A percentile compares a stretch with the other conserved stretches of the same genome.
Evolutionary conservation across 1,140 invertebrate genomes (phyloP).

Genomic region (Holotrichia oblita): DNA sequence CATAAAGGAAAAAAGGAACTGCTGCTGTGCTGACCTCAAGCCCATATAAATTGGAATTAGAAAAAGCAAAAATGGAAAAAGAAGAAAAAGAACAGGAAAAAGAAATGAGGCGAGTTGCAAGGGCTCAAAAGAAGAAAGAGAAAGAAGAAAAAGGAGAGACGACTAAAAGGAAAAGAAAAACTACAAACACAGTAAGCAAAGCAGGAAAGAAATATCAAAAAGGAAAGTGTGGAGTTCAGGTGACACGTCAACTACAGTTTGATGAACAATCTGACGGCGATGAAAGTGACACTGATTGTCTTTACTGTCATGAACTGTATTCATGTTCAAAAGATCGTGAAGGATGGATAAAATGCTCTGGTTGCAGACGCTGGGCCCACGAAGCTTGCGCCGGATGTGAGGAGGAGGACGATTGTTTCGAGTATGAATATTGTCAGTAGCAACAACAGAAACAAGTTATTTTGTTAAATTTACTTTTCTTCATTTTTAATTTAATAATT

Average conservation of each 20-base stretch:
- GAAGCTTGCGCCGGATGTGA: constrained; percentile 40
- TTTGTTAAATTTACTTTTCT: too few species aligned
- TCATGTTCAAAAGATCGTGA: constrained; percentile 26
- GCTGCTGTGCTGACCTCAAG: too few species aligned
- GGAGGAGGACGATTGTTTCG: constrained; percentile 18
- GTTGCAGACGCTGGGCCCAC: constrained; percentile 25
- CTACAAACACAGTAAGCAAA: neutral
- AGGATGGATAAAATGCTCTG: constrained; percentile 39
- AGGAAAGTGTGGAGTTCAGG: neutral
- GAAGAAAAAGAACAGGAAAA: too few species aligned
- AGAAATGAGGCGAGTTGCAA: neutral
- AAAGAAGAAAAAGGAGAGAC: neutral
- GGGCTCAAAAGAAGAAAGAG: neutral
- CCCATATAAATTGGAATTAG: too few species aligned
- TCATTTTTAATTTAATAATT: too few species aligned
- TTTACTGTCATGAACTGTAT: constrained; percentile 5
- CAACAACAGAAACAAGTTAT: too few species aligned
- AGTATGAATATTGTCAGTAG: too few species aligned
- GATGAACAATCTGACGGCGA: neutral
- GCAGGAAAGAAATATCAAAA: neutral
- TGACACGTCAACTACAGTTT: neutral
- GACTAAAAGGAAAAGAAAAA: neutral
- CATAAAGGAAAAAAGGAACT: too few species aligned
- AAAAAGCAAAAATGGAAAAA: too few species aligned
- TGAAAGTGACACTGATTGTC: neutral